These are phyloP conservation scores for Phylloscopus whistleri DNA, from an alignment of 2,113 vertebrate genomes.

Conservation along the genomic window DNA sequence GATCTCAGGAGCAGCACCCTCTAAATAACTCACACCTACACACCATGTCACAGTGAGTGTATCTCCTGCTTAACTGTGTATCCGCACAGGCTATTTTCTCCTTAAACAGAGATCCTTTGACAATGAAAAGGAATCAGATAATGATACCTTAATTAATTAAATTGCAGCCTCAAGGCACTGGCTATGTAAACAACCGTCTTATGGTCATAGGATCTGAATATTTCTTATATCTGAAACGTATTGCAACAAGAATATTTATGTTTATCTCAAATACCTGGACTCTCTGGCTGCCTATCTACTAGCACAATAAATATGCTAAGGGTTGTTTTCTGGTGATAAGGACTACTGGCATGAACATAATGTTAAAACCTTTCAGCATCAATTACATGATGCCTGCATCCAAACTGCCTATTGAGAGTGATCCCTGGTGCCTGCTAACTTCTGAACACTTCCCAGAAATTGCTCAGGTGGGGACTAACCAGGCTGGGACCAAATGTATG, in stretches of 20 bases:
- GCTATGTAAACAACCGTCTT: background rate
- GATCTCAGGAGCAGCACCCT: rapidly evolving
- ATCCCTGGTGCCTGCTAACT: background rate
- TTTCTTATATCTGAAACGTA: background rate
- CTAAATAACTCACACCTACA: background rate
- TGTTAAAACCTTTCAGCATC: background rate
- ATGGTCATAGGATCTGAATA: background rate
- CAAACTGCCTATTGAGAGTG: background rate
- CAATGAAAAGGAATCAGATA: background rate
- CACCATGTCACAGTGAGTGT: background rate
- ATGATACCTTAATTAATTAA: background rate
- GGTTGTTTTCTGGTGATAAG: conserved; percentile 1
- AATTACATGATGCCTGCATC: background rate
- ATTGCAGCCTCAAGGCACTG: background rate
- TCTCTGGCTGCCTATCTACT: background rate
- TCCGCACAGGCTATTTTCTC: background rate
- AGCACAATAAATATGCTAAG: background rate
- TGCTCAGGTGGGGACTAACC: background rate
- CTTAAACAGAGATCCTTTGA: background rate
- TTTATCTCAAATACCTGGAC: background rate
- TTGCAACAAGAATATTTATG: background rate
- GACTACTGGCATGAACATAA: background rate
- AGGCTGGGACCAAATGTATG: background rate
- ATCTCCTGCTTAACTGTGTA: background rate
- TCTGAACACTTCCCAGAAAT: background rate